Conservation (phyloP, 2,113 vertebrate species). For the Cheirogaleus medius region DNA sequence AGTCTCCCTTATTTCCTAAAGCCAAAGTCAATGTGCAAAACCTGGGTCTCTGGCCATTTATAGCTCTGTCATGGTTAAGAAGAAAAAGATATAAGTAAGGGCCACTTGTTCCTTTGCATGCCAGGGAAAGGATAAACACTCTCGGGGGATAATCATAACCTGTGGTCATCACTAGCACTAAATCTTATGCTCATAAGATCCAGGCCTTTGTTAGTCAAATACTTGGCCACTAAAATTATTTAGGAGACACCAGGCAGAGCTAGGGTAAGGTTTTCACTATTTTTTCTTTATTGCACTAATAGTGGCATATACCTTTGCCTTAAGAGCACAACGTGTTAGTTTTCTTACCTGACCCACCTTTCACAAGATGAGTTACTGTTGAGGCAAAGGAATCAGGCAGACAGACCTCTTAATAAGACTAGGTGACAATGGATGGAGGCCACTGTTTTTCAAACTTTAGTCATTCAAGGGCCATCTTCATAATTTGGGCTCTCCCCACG, state of each 20-base stretch:
- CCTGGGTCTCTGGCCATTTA: not conserved
- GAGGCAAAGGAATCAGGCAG: not conserved
- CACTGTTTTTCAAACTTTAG: not conserved
- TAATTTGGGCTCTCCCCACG: not conserved
- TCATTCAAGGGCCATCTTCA: not conserved
- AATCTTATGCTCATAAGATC: not conserved
- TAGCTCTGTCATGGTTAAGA: not conserved
- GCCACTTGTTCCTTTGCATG: not conserved
- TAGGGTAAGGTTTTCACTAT: not conserved
- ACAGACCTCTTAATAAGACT: not conserved
- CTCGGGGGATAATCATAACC: not conserved
- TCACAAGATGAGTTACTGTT: not conserved
- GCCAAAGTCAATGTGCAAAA: not conserved
- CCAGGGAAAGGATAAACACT: not conserved
- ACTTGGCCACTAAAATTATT: not conserved
- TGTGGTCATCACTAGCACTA: not conserved
- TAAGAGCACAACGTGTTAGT: not conserved
- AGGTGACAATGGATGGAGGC: not conserved
- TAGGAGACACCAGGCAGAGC: not conserved
- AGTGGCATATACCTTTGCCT: not conserved
- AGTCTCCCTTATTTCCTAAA: slow-evolving; percentile 15
- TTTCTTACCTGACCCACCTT: not conserved
- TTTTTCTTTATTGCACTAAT: not conserved
- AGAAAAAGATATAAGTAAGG: not conserved
- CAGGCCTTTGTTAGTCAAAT: not conserved